Percentiles rank a stretch among this genome's conserved stretches.
Conservation (phyloP, 2,113 vertebrate species). For the Stictonetta naevosa region DNA sequence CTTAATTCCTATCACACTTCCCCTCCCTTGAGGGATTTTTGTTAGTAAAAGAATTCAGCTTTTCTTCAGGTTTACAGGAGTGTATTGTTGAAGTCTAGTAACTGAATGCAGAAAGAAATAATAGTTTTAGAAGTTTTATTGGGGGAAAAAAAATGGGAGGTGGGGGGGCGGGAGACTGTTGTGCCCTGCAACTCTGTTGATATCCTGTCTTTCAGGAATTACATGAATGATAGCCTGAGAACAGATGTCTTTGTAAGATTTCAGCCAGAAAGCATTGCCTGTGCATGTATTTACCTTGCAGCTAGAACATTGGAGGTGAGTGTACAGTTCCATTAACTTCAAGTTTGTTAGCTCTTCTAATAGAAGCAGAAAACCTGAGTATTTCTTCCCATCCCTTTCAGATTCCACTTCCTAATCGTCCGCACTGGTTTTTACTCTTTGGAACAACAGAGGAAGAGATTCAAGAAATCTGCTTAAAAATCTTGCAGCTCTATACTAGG, state of each 20-base stretch:
- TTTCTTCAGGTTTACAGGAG: conserved; percentile 51
- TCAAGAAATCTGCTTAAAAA: conserved; percentile 83
- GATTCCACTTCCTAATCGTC: conserved; percentile 86
- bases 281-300: conserved; percentile 87
- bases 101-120: conserved; percentile 48
- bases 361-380: background rate
- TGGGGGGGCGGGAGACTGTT: background rate
- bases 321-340: background rate
- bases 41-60: background rate
- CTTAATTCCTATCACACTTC: background rate
- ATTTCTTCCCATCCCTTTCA: conserved; percentile 6
- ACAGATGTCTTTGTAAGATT: conserved; percentile 88
- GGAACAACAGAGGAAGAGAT: conserved; percentile 85
- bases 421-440: conserved; percentile 88
- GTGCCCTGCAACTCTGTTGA: background rate
- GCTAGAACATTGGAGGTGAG: conserved; percentile 85
- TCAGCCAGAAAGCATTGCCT: conserved; percentile 87
- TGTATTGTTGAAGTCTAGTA: conserved; percentile 23
- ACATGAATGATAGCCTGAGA: conserved; percentile 90
- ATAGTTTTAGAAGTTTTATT: background rate
- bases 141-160: no score
- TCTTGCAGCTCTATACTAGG: conserved; percentile 81
- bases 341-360: background rate
- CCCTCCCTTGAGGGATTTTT: conserved; percentile 33
- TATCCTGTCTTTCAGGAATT: conserved; percentile 81